These are phyloP conservation scores for Anaspis maculata DNA, from an alignment of 2,888 invertebrate genomes.

Conservation along the genomic window DNA sequence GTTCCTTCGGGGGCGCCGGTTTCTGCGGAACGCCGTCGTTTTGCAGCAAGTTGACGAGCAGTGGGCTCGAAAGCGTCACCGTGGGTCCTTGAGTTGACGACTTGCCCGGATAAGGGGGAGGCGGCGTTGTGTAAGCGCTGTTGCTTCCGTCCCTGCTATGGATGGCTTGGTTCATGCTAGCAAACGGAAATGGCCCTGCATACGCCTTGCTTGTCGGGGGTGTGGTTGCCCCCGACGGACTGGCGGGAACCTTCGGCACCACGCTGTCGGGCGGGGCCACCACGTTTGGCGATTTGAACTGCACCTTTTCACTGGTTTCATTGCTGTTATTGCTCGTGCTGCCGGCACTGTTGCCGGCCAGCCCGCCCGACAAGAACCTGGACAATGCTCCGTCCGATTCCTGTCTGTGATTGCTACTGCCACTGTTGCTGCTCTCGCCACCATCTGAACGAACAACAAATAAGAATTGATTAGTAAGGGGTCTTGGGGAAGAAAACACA, in stretches of 20 bases:
- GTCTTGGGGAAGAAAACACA: too few relatives aligned
- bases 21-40: conserved; percentile 60
- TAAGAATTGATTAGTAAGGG: too few relatives aligned
- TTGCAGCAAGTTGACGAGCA: conserved; percentile 85
- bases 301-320: conserved; percentile 35
- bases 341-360: conserved; percentile 19
- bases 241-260: conserved; percentile 38
- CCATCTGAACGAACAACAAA: too few relatives aligned
- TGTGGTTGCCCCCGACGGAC: conserved; percentile 18
- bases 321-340: conserved; percentile 19
- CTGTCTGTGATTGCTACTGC: conserved; percentile 12
- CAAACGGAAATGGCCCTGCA: conserved; percentile 70
- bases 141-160: conserved; percentile 53
- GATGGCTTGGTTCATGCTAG: conserved; percentile 86
- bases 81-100: conserved; percentile 40
- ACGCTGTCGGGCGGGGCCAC: conserved; percentile 70
- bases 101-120: conserved; percentile 31
- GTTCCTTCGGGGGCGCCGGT: conserved; percentile 14
- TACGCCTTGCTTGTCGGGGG: conserved; percentile 47
- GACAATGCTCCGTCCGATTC: conserved; percentile 21
- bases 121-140: conserved; percentile 18
- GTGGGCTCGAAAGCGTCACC: conserved; percentile 78
- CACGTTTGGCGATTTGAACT: conserved; percentile 69
- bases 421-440: too few relatives aligned
- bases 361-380: conserved; percentile 16